Base-by-base conservation (phyloP, 1,140 invertebrate genomes). In the Ceratitis capitata region DNA sequence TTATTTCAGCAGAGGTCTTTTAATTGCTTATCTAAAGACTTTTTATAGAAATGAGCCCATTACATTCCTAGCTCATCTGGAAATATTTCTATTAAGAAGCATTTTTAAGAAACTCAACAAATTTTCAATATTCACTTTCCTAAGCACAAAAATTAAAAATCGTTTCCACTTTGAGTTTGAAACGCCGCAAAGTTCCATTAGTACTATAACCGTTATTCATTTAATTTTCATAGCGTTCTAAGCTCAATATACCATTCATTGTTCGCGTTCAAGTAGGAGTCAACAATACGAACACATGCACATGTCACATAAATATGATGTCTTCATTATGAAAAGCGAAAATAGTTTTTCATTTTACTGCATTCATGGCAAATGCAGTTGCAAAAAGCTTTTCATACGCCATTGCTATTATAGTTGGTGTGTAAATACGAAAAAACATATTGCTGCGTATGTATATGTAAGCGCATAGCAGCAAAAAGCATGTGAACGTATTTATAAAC, bases 381-480 rank as follows among this genome's bases (percentile, higher is more conserved):
- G 12, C 61, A 69, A 69, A n/a, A 69, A 69, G 61, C 61, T 69
- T 69, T 69, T 69, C n/a, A 19, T 69, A 4, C 29, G 61, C 61
- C 61, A 69, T 35, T 69, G 29, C 39, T 23, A n/a, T 3, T n/a
- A 9, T 9, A 9, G 0, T 19, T 19, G n/a, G 51, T 56, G 23
- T n/a, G 23, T n/a, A 56, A n/a, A 14, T 19, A 56, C n/a, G 51
- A 3, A 5, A 19, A 19, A 19, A 16, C 47, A n/a, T n/a, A n/a
- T n/a, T 19, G 51, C 51, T 19, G 51, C 16, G 16, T 19, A 53
- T 53, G 14, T 19, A 53, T 16, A 4, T 53, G 51, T 29, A 32
- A 26, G 23, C 56, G 3, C 3, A 1, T 1, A 56, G 23, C 58
- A 29, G 23, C 58, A 61, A 29, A 12, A 29, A 61, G 23, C 58